Evolutionary conservation across 2,113 vertebrate species (phyloP).

Genomic region (Nematolebias whitei): DNA sequence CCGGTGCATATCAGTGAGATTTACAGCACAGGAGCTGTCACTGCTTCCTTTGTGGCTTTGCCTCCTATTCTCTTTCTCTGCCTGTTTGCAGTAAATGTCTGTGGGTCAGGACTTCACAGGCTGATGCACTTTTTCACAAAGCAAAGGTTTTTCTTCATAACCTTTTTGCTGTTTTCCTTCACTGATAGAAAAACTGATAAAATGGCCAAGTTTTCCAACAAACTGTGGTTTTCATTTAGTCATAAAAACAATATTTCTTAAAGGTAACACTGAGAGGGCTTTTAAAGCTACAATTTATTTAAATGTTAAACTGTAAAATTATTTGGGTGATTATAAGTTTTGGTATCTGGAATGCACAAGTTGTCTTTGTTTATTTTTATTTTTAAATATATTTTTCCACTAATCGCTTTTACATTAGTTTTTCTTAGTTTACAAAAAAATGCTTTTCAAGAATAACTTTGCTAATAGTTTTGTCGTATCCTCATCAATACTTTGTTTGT

Average conservation of each 20-base stretch:
- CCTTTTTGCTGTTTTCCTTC: not conserved
- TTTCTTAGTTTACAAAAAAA: too few relatives aligned
- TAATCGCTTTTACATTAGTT: too few relatives aligned
- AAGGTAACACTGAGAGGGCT: not conserved
- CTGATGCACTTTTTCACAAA: constrained; percentile 37
- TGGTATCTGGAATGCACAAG: not conserved
- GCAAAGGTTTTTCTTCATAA: constrained; percentile 1
- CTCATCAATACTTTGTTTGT: too few relatives aligned
- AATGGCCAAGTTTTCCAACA: constrained; percentile 25
- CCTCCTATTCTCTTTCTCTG: constrained; percentile 39
- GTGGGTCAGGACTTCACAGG: constrained; percentile 40
- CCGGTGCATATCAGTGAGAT: constrained; percentile 31
- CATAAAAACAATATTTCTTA: not conserved
- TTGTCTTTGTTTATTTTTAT: not conserved
- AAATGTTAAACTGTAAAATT: constrained; percentile 8
- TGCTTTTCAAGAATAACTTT: too few relatives aligned
- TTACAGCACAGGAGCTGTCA: constrained; percentile 43
- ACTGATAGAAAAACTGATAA: constrained; percentile 17
- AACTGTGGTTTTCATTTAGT: constrained; percentile 14
- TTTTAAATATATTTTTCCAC: too few relatives aligned
- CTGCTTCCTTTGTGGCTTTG: constrained; percentile 42
- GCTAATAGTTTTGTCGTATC: constrained; percentile 10
- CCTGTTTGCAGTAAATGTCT: constrained; percentile 45
- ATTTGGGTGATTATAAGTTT: constrained; percentile 18
- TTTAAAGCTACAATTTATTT: too few relatives aligned